Conservation (phyloP, 1,140 invertebrate genomes). For the Spodoptera litura region DNA sequence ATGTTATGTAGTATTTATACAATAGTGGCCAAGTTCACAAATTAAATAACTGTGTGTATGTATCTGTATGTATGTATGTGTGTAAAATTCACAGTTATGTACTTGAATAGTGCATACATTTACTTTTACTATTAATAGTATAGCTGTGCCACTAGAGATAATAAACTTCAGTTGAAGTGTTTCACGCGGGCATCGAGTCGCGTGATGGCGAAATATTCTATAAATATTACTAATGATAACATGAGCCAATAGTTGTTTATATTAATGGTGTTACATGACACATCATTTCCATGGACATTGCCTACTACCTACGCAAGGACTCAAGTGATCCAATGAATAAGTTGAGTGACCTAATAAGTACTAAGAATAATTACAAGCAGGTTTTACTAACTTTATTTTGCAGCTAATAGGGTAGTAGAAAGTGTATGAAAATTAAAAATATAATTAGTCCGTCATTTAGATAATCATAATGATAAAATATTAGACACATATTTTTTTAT, state of each 20-base stretch:
- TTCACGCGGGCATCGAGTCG: neutral
- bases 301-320: neutral
- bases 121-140: neutral
- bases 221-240: neutral
- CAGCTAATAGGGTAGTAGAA: no score
- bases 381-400: no score
- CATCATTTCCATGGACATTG: neutral
- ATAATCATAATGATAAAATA: no score
- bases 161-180: neutral
- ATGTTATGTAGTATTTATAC: no score
- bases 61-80: no score
- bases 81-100: neutral
- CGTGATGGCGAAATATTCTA: constrained; percentile 5
- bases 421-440: no score
- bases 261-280: neutral
- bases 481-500: no score
- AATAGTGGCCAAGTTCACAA: no score
- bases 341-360: constrained; percentile 13
- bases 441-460: no score
- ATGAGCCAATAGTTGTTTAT: constrained; percentile 3
- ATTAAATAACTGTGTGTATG: no score
- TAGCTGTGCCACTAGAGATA: neutral
- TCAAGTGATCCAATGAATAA: neutral
- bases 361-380: no score
- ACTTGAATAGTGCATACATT: neutral